Base-by-base conservation (phyloP, 2,888 invertebrate genomes). In the Himalopsyche tibetana region DNA sequence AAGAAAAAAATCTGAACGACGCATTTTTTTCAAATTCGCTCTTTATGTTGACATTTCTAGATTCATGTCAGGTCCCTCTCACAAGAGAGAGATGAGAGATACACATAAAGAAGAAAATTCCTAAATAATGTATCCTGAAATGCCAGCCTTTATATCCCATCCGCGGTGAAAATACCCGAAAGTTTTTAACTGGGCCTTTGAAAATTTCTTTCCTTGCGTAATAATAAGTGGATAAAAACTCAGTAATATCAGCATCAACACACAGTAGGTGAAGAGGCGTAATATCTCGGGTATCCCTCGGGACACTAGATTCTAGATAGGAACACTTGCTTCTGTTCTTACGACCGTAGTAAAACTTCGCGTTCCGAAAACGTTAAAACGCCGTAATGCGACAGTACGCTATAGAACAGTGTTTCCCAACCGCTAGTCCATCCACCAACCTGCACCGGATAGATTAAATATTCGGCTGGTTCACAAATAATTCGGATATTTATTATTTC, bases 191-290 rank as follows among this genome's bases (percentile, higher is more conserved):
- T 19, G 9, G 28, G 63, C 28, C 63, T 63, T 19, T 28, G 19
- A 28, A 63, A 63, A 63, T 19, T 63, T 19, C 63, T 63, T 63
- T 19, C n/a, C 19, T 63, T 19, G 19, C 19, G 63, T 63, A 63
- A 63, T 63, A 63, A 63, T 63, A 63, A 63, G 63, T 63, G 63
- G 63, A 63, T 63, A 63, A 63, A 28, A 63, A 63, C 63, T 63
- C 63, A 63, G 63, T 63, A 19, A 19, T 63, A 19, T 19, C 63
- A 63, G 28, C 19, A 63, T 63, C 63, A 63, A 63, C 63, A 63
- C 63, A 63, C 63, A 63, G 63, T 63, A 28, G 63, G 63, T 15
- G 63, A 63, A 8, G n/a, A 63, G 63, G 63, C 28, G 28, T 28
- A 63, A 63, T 63, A 63, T 63, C 63, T 63, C 63, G 63, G 63